Conservation (phyloP, 2,888 invertebrate genomes). For the Conchocele bisecta region DNA sequence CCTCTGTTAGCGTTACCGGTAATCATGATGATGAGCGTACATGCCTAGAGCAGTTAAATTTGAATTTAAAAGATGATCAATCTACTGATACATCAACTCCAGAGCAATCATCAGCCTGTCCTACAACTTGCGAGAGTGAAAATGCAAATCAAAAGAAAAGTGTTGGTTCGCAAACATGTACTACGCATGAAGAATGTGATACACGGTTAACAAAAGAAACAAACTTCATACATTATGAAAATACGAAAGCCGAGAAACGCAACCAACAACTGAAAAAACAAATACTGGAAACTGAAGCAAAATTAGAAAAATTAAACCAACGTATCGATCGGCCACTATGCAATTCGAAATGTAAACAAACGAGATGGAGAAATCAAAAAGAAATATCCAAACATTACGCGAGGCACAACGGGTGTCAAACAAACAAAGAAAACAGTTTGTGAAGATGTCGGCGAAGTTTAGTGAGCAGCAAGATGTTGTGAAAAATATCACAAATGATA, state of each 20-base stretch:
- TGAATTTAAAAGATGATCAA: no score
- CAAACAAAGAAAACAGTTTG: no score
- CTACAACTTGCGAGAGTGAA: no score
- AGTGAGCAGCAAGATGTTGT: not conserved
- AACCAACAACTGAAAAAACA: not conserved
- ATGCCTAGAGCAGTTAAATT: no score
- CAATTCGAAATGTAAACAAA: conserved; percentile 15
- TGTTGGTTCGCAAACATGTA: no score
- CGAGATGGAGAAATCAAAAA: not conserved
- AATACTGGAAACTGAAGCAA: not conserved
- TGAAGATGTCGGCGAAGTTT: not conserved
- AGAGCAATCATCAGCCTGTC: no score
- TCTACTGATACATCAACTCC: no score
- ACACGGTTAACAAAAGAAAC: not conserved
- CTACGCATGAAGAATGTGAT: no score
- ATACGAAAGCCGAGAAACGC: conserved; percentile 1
- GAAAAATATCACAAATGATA: not conserved
- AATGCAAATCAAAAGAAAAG: no score
- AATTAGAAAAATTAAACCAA: not conserved
- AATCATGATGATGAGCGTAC: no score
- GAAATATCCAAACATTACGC: not conserved
- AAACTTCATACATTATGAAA: not conserved
- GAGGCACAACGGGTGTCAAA: no score
- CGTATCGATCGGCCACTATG: conserved; percentile 16
- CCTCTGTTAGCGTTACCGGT: no score